These are phyloP conservation scores for Vannuccia rotundouncinata DNA, from an alignment of 2,888 invertebrate species.

Conservation along the genomic window DNA sequence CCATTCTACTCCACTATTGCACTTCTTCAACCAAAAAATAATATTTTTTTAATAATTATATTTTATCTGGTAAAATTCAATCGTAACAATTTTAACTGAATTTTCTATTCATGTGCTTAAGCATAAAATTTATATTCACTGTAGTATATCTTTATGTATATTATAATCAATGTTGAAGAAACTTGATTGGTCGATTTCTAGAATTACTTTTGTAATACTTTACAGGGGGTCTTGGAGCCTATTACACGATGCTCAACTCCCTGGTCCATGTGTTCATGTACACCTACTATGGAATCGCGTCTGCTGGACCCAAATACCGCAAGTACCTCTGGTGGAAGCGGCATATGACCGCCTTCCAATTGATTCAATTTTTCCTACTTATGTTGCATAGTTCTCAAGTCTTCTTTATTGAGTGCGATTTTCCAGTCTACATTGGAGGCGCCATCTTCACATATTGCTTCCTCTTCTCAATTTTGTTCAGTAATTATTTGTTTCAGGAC, in stretches of 20 bases:
- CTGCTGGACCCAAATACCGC: constrained; percentile 22
- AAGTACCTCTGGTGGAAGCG: constrained; percentile 37
- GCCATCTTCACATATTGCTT: background rate
- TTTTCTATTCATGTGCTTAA: too few relatives aligned
- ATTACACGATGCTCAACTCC: background rate
- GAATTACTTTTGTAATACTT: background rate
- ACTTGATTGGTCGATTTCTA: background rate
- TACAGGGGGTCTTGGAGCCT: constrained; percentile 17
- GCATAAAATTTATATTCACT: too few relatives aligned
- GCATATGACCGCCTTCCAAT: constrained; percentile 28
- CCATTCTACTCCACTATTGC: too few relatives aligned
- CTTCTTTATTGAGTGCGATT: constrained; percentile 36
- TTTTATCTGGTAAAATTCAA: too few relatives aligned
- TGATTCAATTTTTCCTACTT: constrained; percentile 35
- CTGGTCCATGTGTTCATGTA: constrained; percentile 34
- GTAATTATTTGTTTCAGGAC: background rate
- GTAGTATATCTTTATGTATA: too few relatives aligned
- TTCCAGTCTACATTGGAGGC: background rate
- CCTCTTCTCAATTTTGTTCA: background rate
- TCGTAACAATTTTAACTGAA: background rate
- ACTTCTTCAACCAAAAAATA: too few relatives aligned
- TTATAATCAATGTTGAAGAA: too few relatives aligned
- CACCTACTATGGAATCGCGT: constrained; percentile 33
- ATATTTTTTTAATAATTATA: too few relatives aligned
- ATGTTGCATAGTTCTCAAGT: constrained; percentile 32